A percentile compares a stretch with the other conserved stretches of the same genome.
Conservation (phyloP, 2,113 vertebrate species). For the Cromileptes altivelis region DNA sequence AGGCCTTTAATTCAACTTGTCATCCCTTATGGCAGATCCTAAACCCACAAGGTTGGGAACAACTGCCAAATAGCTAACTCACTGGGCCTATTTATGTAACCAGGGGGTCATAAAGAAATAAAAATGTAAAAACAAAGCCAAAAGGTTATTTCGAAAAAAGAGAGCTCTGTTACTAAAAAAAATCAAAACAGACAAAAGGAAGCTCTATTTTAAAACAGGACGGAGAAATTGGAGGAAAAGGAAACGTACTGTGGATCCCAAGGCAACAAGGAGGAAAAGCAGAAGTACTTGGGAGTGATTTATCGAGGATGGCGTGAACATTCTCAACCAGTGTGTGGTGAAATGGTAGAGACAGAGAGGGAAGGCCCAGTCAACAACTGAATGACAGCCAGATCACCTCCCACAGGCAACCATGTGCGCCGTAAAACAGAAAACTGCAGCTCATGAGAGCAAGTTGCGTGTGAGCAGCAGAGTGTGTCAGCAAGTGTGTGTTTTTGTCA, state of each 20-base stretch:
- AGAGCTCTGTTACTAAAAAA: slow-evolving; percentile 7
- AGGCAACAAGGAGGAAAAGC: slow-evolving; percentile 28
- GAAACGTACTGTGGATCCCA: slow-evolving; percentile 35
- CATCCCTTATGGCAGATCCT: background rate
- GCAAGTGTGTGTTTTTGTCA: slow-evolving; percentile 38
- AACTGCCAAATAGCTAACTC: background rate
- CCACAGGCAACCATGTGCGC: slow-evolving; percentile 26
- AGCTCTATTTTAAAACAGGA: slow-evolving; percentile 48
- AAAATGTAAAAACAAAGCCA: background rate
- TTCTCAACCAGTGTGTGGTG: slow-evolving; percentile 16
- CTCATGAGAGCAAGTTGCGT: slow-evolving; percentile 33
- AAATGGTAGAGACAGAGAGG: slow-evolving; percentile 17
- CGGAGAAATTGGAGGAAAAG: slow-evolving; percentile 14
- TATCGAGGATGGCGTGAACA: background rate
- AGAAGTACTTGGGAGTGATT: slow-evolving; percentile 35
- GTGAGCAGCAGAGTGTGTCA: slow-evolving; percentile 45
- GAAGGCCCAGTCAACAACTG: slow-evolving; percentile 7
- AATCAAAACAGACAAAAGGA: slow-evolving; percentile 35
- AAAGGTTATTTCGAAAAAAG: background rate
- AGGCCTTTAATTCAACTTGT: background rate
- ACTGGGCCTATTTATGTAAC: slow-evolving; percentile 4
- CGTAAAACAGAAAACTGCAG: slow-evolving; percentile 18
- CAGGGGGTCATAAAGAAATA: background rate
- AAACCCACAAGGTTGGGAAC: background rate
- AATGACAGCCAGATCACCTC: slow-evolving; percentile 44